phyloP scores from a whole-genome alignment of 2,888 invertebrate species.

The Cheilosia pagana region DNA sequence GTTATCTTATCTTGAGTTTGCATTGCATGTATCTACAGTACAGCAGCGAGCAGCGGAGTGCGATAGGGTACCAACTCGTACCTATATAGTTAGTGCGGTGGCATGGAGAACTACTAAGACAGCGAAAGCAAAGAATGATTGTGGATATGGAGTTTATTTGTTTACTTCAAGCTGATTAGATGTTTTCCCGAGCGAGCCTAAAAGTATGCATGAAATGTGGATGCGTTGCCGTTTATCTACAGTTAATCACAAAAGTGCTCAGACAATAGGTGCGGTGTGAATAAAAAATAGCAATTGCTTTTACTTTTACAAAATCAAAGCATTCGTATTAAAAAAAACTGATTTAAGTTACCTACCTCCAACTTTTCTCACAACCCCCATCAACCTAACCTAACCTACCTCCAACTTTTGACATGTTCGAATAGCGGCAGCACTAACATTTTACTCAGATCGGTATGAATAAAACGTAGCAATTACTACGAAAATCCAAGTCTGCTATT shows the following conservation, averaged over 20 bases:
- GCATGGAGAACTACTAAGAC: background rate
- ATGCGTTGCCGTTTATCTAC: background rate
- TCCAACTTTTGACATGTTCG: no score
- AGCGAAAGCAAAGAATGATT: background rate
- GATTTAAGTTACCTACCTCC: no score
- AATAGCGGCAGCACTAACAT: no score
- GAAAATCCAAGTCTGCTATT: no score
- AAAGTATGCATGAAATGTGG: conserved; percentile 12
- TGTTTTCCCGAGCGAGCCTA: background rate
- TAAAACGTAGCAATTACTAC: no score
- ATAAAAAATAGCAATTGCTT: no score
- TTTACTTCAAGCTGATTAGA: background rate
- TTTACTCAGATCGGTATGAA: no score
- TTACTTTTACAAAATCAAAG: no score
- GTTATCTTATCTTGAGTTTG: conserved; percentile 74
- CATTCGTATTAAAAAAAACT: no score
- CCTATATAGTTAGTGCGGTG: background rate
- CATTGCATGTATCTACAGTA: conserved; percentile 57
- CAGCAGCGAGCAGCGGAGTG: background rate
- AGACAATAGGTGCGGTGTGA: no score
- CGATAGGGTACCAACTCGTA: background rate
- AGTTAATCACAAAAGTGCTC: conserved; percentile 1
- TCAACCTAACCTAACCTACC: no score
- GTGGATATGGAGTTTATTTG: background rate
- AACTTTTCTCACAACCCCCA: no score